These are phyloP conservation scores for Diadophis punctatus DNA, from an alignment of 2,113 vertebrate species.

Conservation along the genomic window DNA sequence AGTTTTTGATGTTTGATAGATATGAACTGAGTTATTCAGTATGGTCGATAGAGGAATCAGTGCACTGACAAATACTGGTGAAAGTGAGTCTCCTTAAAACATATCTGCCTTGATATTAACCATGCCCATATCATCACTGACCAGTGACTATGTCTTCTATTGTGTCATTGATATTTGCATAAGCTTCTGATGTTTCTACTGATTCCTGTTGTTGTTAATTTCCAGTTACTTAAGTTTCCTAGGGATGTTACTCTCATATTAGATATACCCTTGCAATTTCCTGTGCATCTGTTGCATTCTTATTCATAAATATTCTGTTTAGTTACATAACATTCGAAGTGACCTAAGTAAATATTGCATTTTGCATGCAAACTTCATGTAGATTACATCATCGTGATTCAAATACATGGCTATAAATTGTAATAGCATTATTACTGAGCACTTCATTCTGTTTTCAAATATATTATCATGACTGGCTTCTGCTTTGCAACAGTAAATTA, in stretches of 20 bases:
- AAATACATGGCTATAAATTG: constrained; percentile 1
- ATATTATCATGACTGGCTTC: neutral
- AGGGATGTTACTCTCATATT: neutral
- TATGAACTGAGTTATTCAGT: neutral
- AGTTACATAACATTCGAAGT: neutral
- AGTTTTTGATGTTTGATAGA: neutral
- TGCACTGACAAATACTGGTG: neutral
- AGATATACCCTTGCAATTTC: constrained; percentile 7
- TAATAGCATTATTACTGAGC: neutral
- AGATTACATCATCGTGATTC: constrained; percentile 20
- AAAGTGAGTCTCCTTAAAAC: neutral
- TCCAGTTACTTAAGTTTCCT: neutral
- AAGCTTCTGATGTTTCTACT: neutral
- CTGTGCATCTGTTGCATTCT: neutral
- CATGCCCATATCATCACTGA: neutral
- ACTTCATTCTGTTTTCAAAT: neutral
- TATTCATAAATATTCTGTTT: constrained; percentile 35
- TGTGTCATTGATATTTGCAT: neutral
- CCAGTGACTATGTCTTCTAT: neutral
- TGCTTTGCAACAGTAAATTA: constrained; percentile 37
- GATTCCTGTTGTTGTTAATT: constrained; percentile 11
- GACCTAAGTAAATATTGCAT: neutral
- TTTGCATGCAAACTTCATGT: constrained; percentile 25
- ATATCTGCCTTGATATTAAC: neutral
- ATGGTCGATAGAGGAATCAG: neutral